Percentiles rank a stretch among this genome's conserved stretches.
phyloP scores from a whole-genome alignment of 2,113 vertebrate species.

The Zootoca vivipara region DNA sequence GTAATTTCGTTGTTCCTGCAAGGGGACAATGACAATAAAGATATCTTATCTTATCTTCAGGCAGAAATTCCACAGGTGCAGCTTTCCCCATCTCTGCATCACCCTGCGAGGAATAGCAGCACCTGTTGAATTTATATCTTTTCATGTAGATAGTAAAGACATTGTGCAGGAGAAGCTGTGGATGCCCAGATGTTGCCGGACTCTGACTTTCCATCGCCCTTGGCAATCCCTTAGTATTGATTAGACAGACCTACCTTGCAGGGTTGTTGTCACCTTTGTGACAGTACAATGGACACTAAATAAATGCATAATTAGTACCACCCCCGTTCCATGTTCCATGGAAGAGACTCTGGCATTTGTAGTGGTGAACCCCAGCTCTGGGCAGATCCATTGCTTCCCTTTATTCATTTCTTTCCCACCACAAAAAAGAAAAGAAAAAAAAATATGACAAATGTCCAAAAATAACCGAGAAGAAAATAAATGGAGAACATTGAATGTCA shows the following conservation, averaged over 20 bases:
- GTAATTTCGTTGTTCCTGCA: too few species aligned
- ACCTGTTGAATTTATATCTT: background rate
- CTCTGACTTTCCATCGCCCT: too few species aligned
- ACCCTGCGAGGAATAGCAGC: background rate
- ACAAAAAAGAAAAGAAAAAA: background rate
- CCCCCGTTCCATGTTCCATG: background rate
- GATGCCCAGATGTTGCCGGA: too few species aligned
- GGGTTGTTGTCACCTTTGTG: background rate
- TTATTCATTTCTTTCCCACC: background rate
- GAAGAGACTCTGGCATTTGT: background rate
- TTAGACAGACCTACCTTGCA: too few species aligned
- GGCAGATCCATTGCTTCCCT: background rate
- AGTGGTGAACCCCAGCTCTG: fast-evolving
- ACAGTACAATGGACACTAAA: too few species aligned
- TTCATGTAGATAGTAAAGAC: background rate
- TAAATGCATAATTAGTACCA: background rate
- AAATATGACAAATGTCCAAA: background rate
- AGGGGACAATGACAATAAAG: too few species aligned
- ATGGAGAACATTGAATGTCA: slow-evolving; percentile 57
- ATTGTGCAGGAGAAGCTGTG: too few species aligned
- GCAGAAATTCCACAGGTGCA: background rate
- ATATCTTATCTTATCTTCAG: too few species aligned
- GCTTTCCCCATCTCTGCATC: background rate
- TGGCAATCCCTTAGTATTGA: too few species aligned
- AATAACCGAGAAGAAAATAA: slow-evolving; percentile 55